Base-by-base conservation (phyloP, 2,888 invertebrate genomes). In the Cactoblastis cactorum region DNA sequence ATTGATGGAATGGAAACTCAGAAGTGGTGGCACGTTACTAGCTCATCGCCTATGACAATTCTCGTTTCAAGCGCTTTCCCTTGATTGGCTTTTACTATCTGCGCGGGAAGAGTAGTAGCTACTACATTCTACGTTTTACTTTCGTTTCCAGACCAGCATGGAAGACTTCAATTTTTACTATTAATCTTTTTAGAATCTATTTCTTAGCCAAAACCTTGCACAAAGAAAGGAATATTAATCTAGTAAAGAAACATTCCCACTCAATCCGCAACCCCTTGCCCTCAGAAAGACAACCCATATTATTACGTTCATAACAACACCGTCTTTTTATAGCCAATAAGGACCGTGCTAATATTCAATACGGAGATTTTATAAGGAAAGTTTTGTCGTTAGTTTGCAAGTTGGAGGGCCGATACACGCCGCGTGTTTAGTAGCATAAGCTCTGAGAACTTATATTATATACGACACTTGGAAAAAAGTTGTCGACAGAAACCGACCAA, bases 321-420 rank as follows among this genome's bases (percentile, higher is more conserved):
- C 62, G 58, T 55, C 65, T 68, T 74, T 80, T 80, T 77, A 82
- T 73, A 70, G 65, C 68, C 77, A 69, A 78, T 81, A 80, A 79
- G 76, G 70, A 69, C 71, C 77, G 74, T 79, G 79, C 80, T 83
- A 83, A 81, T 82, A 83, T 83, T 83, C 82, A 83, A 83, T 83
- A 77, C 76, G 74, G 73, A 70, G 71, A 78, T 82, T 80, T 80
- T 80, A 82, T 83, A 81, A 74, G 74, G 58, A 71, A 83, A 83
- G 67, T 83, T 83, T 78, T 77, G 80, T 81, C 77, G 77, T 80
- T 81, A 81, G 74, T 75, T 72, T 45, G 47, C 49, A 67, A 71
- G 67, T 73, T 71, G 56, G 56, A 53, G 61, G 58, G 57, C 62
- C 73, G 72, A 73, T 71, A 76, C 74, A 73, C 63, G 65, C 52